phyloP scores from a whole-genome alignment of 2,888 invertebrate genomes.

The Amiota communis region DNA sequence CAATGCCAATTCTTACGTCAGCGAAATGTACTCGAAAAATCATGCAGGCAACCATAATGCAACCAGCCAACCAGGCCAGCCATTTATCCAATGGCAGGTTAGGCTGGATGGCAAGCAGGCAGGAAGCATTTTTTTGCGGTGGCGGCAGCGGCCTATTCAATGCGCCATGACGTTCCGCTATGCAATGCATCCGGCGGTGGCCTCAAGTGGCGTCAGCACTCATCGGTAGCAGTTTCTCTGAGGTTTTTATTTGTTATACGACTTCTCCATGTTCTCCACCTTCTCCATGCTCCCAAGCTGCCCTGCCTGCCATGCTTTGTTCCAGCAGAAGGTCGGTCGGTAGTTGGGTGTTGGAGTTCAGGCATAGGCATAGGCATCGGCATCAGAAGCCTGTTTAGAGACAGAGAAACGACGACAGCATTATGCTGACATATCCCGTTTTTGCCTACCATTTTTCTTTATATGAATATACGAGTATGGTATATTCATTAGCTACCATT shows the following conservation, averaged over 20 bases:
- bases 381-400: background rate
- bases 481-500: constrained; percentile 22
- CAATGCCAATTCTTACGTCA: constrained; percentile 39
- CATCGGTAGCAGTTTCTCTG: constrained; percentile 25
- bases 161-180: background rate
- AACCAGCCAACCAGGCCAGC: constrained; percentile 14
- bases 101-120: background rate
- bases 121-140: no score
- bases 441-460: background rate
- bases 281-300: no score
- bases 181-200: constrained; percentile 22
- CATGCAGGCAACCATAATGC: constrained; percentile 47
- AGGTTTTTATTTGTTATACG: constrained; percentile 1
- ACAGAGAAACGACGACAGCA: background rate
- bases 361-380: background rate
- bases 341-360: background rate
- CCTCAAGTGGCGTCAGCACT: constrained; percentile 45
- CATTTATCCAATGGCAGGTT: constrained; percentile 32
- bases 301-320: no score
- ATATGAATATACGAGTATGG: background rate
- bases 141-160: constrained; percentile 24
- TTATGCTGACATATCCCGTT: constrained; percentile 23
- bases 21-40: constrained; percentile 55
- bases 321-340: background rate
- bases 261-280: background rate